Evolutionary conservation across 2,888 invertebrate genomes (phyloP).

Genomic region (Doris montereyensis): DNA sequence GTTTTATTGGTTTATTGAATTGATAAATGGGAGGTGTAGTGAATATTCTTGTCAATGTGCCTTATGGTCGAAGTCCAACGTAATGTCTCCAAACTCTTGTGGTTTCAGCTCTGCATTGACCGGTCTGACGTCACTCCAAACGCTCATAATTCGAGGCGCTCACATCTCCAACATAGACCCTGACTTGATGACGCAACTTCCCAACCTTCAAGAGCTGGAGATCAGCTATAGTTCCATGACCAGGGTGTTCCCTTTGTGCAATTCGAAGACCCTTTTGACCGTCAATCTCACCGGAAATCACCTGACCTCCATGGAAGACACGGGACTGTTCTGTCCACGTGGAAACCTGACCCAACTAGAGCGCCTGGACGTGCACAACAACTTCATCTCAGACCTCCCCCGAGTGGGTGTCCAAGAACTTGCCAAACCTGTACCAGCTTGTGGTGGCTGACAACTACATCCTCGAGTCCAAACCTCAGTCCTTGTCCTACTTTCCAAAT

Average conservation of each 20-base stretch:
- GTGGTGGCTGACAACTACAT: slow-evolving; percentile 40
- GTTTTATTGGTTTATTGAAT: no score
- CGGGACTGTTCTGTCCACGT: slow-evolving; percentile 39
- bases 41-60: background rate
- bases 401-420: slow-evolving; percentile 34
- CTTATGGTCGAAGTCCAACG: no score
- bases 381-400: slow-evolving; percentile 41
- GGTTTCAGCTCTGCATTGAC: background rate
- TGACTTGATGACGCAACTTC: background rate
- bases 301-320: slow-evolving; percentile 36
- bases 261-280: background rate
- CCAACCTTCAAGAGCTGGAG: background rate
- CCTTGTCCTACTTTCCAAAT: slow-evolving; percentile 26
- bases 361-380: slow-evolving; percentile 41
- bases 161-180: background rate
- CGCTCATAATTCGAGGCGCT: background rate
- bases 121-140: background rate
- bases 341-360: slow-evolving; percentile 27
- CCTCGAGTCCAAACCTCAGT: background rate
- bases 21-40: no score
- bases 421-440: slow-evolving; percentile 44
- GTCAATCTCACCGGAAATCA: slow-evolving; percentile 43
- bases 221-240: background rate
- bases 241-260: background rate
- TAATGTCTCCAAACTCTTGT: no score